These are phyloP conservation scores for Harpegnathos saltator DNA, from an alignment of 1,140 invertebrate species.

Conservation along the genomic window DNA sequence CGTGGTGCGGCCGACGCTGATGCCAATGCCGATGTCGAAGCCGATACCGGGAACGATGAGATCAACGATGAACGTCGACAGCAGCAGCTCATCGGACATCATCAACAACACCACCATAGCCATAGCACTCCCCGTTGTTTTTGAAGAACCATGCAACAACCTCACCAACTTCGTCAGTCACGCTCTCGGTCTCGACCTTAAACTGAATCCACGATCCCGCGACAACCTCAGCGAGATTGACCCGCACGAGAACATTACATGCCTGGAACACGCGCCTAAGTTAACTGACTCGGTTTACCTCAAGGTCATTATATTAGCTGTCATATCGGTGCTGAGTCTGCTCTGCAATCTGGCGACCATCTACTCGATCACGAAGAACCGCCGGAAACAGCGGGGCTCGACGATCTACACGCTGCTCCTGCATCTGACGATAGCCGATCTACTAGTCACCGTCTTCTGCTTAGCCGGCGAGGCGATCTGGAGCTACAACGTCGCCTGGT, in stretches of 20 bases:
- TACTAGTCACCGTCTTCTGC: conserved; percentile 93
- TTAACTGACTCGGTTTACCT: conserved; percentile 87
- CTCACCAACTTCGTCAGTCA: conserved; percentile 83
- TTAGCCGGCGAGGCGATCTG: conserved; percentile 92
- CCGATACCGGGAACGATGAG: conserved; percentile 36
- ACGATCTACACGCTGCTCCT: conserved; percentile 92
- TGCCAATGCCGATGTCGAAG: too few relatives aligned
- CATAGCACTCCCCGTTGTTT: background rate
- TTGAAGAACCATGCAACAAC: conserved; percentile 75
- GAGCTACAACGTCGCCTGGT: conserved; percentile 93
- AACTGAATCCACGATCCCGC: background rate
- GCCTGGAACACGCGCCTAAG: conserved; percentile 88
- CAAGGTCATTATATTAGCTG: conserved; percentile 88
- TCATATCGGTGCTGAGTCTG: conserved; percentile 90
- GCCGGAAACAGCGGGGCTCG: conserved; percentile 87
- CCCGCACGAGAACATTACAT: conserved; percentile 82
- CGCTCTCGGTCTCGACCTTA: conserved; percentile 2
- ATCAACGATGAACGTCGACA: background rate
- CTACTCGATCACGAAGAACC: conserved; percentile 89
- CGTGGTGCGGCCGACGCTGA: background rate
- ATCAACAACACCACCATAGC: conserved; percentile 10
- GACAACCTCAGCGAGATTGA: conserved; percentile 39
- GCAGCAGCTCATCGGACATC: too few relatives aligned
- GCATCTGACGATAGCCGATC: conserved; percentile 91
- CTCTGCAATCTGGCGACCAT: conserved; percentile 92